phyloP scores from a whole-genome alignment of 2,797 vertebrate species.

The Oryzias dopingdopingensis region DNA sequence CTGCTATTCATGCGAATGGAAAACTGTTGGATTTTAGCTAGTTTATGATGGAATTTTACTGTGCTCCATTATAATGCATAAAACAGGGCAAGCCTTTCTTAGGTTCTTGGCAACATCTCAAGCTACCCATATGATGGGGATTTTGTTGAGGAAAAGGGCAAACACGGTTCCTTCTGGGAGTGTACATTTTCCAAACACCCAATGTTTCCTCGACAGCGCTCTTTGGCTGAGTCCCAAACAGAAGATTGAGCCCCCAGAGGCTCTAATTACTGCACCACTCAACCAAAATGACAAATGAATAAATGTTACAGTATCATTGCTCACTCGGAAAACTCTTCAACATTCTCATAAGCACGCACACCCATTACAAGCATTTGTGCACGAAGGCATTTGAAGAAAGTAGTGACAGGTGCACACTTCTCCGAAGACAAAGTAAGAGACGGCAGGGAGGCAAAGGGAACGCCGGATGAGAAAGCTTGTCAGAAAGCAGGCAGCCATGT shows the following conservation, averaged over 20 bases:
- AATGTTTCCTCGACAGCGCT: slow-evolving; percentile 41
- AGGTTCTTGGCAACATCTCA: slow-evolving; percentile 33
- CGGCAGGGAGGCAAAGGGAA: slow-evolving; percentile 7
- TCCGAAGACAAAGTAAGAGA: slow-evolving; percentile 19
- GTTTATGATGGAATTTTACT: too few relatives aligned
- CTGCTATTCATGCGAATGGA: too few relatives aligned
- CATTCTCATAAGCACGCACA: slow-evolving; percentile 8
- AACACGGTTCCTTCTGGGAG: slow-evolving; percentile 17
- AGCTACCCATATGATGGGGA: slow-evolving; percentile 19
- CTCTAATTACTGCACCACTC: slow-evolving; percentile 74
- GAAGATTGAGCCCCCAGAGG: slow-evolving; percentile 48
- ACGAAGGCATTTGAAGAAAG: slow-evolving; percentile 27
- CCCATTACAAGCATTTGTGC: slow-evolving; percentile 22
- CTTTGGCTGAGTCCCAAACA: slow-evolving; percentile 51
- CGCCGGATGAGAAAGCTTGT: slow-evolving; percentile 56
- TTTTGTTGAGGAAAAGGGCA: slow-evolving; percentile 24
- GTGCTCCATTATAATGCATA: too few relatives aligned
- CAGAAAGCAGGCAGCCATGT: slow-evolving; percentile 70
- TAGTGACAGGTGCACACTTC: slow-evolving; percentile 36
- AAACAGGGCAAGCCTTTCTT: slow-evolving; percentile 1
- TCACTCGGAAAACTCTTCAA: slow-evolving; percentile 25
- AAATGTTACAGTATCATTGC: slow-evolving; percentile 57
- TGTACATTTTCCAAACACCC: slow-evolving; percentile 23
- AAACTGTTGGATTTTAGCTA: too few relatives aligned
- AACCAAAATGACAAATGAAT: slow-evolving; percentile 69